Evolutionary conservation across 2,797 vertebrate species (phyloP), one percentile per base, ranked within the genome.

Genomic region (Brachyalestes nurse): DNA sequence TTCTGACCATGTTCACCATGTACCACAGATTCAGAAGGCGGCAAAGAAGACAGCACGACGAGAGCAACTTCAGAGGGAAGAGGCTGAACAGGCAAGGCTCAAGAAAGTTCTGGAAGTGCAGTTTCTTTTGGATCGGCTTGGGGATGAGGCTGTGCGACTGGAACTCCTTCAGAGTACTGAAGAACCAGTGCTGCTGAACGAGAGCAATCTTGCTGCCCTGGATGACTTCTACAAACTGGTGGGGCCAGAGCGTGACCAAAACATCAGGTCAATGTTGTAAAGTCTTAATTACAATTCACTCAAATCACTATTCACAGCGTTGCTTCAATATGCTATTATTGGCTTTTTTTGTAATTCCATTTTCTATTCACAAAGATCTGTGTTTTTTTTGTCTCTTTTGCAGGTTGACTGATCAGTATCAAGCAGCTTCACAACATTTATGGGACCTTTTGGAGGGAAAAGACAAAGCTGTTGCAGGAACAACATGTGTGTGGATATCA

Each of bases 201-300:
- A 97, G 49, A 91, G 92, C 47, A 96, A 98, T 38, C 92, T 99
- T 64, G 83, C 94, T 0, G 86, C 95, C 78, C 89, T 98, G 83
- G 97, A 99, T 84, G 97, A 99, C 77, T 97, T 99, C 84, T 99
- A 99, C 88, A 99, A 99, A 86, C 90, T 99, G 66, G 96, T 97
- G 80, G 96, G 98, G 78, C 98, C 97, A 21, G 97, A 97, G 71
- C 91, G 97, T 64, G 96, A 98, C 91, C 97, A 96, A 93, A 96
- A 85, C 40, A 16, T 97, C 90, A 97, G 97, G 97, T 99, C 86
- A 21, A 88, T 84, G 14, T 2, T 42, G 28, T 17, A 0, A 13
- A 53, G 14, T 53, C 4, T 61, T 5, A 6, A 13, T 16, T 19
- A 6, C 65, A 9, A 1, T 47, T 47, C 45, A 47, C 45, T 12